phyloP scores from a whole-genome alignment of 2,113 vertebrate genomes.

The Tyto alba region DNA sequence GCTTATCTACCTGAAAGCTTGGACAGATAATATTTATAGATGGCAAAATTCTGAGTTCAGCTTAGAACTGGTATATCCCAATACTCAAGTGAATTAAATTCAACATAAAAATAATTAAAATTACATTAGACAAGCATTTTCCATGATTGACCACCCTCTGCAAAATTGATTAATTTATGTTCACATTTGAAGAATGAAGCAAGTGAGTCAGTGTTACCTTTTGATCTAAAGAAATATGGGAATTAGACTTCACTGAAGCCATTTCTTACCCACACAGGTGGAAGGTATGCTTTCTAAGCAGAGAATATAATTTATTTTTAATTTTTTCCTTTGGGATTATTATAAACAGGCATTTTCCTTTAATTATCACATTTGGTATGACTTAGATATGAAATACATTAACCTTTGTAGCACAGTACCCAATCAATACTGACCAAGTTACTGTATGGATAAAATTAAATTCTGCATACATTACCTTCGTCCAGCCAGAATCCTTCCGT shows the following conservation, averaged over 20 bases:
- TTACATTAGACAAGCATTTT: background rate
- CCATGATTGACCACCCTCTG: background rate
- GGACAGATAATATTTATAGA: background rate
- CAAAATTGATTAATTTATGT: background rate
- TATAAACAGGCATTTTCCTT: background rate
- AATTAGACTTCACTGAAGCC: background rate
- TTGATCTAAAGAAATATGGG: background rate
- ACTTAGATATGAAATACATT: background rate
- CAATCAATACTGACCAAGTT: background rate
- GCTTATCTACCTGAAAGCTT: background rate
- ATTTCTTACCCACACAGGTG: background rate
- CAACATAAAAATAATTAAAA: background rate
- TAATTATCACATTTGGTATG: background rate
- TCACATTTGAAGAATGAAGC: background rate
- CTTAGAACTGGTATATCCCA: background rate
- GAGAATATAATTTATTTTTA: background rate
- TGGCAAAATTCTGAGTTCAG: background rate
- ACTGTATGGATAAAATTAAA: background rate
- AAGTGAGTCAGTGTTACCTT: background rate
- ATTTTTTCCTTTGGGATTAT: background rate
- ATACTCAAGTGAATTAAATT: background rate
- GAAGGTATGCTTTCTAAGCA: background rate
- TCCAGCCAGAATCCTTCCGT: background rate
- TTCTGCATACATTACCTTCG: slow-evolving; percentile 3
- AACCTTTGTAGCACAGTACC: background rate